phyloP scores from a whole-genome alignment of 2,113 vertebrate species.

The Anhinga rufa region DNA sequence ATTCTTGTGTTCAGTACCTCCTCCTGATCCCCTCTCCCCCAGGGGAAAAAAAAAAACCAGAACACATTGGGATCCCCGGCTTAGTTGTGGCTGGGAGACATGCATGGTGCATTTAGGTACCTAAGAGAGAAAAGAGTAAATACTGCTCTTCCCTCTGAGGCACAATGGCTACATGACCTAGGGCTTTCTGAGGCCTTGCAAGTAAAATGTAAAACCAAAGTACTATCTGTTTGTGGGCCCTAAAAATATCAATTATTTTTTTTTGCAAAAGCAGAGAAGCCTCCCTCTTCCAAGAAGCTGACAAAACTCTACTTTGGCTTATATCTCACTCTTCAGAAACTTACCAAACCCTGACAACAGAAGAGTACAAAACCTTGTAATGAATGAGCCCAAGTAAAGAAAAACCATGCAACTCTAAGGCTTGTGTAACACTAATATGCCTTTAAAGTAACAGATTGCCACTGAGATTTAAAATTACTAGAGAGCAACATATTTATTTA shows the following conservation, averaged over 20 bases:
- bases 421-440: neutral
- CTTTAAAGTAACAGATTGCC: neutral
- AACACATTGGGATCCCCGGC: neutral
- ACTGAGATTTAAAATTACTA: neutral
- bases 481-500: neutral
- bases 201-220: neutral
- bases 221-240: neutral
- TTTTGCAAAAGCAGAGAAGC: neutral
- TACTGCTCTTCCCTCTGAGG: neutral
- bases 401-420: neutral
- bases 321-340: neutral
- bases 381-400: neutral
- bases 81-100: neutral
- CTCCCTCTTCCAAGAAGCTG: neutral
- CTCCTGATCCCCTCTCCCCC: neutral
- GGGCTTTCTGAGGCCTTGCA: neutral
- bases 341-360: neutral
- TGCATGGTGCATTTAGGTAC: neutral
- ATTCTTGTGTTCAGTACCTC: neutral
- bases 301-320: neutral
- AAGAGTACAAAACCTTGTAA: neutral
- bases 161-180: neutral
- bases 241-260: neutral
- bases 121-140: neutral
- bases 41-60: neutral